Base-by-base conservation (phyloP, 2,888 invertebrate species). In the Hanleya hanleyi region DNA sequence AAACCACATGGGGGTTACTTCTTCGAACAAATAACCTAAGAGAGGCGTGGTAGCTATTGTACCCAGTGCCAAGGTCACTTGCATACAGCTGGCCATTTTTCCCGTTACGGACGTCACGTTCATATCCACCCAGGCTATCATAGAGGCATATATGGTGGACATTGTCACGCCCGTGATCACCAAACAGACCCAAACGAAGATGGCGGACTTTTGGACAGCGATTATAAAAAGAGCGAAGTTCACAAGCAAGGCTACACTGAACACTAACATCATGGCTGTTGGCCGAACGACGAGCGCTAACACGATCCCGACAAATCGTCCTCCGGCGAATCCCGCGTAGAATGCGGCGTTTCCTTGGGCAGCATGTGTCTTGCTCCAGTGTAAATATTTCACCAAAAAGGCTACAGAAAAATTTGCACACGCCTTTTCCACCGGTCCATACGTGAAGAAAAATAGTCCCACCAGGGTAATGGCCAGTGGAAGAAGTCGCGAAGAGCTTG, bases 51-150 rank as follows among this genome's bases (percentile, higher is more conserved):
- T 29, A 22, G 57, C 22, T 26, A 57, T 57, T 12, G 57, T 29
- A 15, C 57, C 57, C 22, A 57, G 57, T 32, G 57, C 57, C 57
- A 57, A 57, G 26, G 57, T 26, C 57, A 57, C 57, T 26, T 57
- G 57, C 57, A 57, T 57, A 15, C 29, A 22, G 57, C 57, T 57
- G 32, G 57, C 57, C 57, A 57, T 57, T 57, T 57, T 57, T 22
- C 57, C 57, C 29, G 57, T 57, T 15, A 57, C 32, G 18, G 57
- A 29, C 7, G 57, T 57, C 12, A 57, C 32, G 57, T 57, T 57
- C 26, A 57, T 32, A 32, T 57, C 57, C 1, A 57, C 57, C 57
- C 57, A 57, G 26, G 57, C 57, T 22, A 29, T 29, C 57, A 57
- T 57, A 26, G 57, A 57, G 7, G 57, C 57, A 9, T 57, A 57